Conservation (phyloP, 2,113 vertebrate genomes). For the Apistogramma diplotaenia region DNA sequence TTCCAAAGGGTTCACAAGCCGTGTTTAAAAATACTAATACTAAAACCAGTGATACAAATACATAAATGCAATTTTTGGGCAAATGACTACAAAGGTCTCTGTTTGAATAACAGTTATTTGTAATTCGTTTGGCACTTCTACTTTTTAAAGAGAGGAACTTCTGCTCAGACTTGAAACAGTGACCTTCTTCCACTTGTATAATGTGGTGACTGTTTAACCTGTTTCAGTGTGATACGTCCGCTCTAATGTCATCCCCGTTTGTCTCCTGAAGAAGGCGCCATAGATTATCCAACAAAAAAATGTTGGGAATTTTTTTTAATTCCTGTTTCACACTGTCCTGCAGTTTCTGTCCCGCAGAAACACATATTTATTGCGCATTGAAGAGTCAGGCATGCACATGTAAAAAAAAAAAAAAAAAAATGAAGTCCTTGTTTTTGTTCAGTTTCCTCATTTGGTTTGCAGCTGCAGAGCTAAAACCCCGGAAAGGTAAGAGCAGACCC, state of each 20-base stretch:
- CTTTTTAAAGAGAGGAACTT: neutral
- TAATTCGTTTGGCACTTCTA: neutral
- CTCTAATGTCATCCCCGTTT: neutral
- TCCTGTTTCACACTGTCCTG: slow-evolving; percentile 45
- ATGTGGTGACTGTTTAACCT: neutral
- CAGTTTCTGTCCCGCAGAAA: slow-evolving; percentile 54
- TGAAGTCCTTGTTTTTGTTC: slow-evolving; percentile 68
- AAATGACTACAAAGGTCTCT: neutral
- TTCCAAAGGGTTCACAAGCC: neutral
- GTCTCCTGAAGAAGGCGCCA: slow-evolving; percentile 71
- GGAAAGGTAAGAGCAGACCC: slow-evolving; percentile 70
- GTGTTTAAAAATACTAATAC: neutral
- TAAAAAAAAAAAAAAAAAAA: slow-evolving; percentile 19
- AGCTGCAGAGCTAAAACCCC: slow-evolving; percentile 62
- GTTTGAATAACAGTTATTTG: neutral
- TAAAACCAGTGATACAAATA: neutral
- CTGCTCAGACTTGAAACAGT: neutral
- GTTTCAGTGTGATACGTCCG: neutral
- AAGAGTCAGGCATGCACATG: slow-evolving; percentile 38
- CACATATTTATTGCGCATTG: slow-evolving; percentile 48
- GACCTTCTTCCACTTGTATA: neutral
- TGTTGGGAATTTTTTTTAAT: neutral
- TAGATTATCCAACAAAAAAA: slow-evolving; percentile 21
- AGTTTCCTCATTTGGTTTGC: slow-evolving; percentile 61
- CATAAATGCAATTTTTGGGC: neutral